phyloP scores from a whole-genome alignment of 2,888 invertebrate genomes.

The Pristionchus entomophagus region DNA sequence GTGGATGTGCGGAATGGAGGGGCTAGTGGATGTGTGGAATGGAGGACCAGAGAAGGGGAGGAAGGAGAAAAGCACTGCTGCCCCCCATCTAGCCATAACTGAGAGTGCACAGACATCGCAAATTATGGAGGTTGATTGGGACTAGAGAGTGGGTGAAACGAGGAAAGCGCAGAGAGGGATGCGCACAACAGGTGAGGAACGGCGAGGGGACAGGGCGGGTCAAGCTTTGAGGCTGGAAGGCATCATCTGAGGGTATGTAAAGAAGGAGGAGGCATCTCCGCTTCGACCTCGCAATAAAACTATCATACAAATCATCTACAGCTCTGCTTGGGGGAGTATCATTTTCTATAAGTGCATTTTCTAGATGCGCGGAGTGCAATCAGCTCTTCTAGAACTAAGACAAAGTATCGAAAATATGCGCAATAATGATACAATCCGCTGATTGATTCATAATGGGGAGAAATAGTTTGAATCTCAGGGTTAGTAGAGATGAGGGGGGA shows the following conservation, averaged over 20 bases:
- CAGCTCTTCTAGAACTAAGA: no score
- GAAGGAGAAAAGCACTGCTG: background rate
- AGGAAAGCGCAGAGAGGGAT: background rate
- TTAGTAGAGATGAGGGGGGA: background rate
- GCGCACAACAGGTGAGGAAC: conserved; percentile 38
- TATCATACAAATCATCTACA: no score
- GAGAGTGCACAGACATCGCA: conserved; percentile 22
- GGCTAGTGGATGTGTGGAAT: no score
- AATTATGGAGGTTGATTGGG: conserved; percentile 38
- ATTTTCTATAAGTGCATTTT: no score
- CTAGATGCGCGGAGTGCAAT: no score
- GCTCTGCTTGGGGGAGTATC: no score
- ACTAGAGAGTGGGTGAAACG: conserved; percentile 22
- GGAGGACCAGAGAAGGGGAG: background rate
- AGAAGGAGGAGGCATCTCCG: background rate
- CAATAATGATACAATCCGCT: no score
- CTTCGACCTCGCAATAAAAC: no score
- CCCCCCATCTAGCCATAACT: conserved; percentile 12
- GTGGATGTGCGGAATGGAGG: no score
- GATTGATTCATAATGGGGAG: no score
- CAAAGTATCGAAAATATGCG: no score
- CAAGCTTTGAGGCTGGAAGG: conserved; percentile 3
- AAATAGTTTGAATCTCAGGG: background rate
- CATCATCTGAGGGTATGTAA: background rate
- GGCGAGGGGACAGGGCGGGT: conserved; percentile 10